A percentile compares a stretch with the other conserved stretches of the same genome.
Conservation (phyloP, 2,888 invertebrate genomes). For the Beris morrisii region DNA sequence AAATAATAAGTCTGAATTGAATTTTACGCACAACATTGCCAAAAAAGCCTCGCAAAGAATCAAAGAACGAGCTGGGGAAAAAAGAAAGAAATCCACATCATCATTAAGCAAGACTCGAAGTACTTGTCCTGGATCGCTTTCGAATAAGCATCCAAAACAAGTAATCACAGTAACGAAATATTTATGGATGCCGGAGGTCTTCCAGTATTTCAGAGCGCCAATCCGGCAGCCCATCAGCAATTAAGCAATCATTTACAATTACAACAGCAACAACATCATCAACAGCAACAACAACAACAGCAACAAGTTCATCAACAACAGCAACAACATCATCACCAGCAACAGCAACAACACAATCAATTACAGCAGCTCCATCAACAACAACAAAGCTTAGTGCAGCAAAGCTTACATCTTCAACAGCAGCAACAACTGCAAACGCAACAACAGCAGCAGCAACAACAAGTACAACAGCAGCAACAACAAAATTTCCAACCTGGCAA, state of each 20-base stretch:
- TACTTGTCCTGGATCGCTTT: constrained; percentile 41
- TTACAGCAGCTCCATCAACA: constrained; percentile 55
- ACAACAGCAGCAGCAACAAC: constrained; percentile 44
- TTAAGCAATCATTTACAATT: constrained; percentile 37
- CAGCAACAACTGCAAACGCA: constrained; percentile 44
- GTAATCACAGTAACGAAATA: constrained; percentile 48
- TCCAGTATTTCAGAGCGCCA: constrained; percentile 58
- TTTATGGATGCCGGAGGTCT: constrained; percentile 59
- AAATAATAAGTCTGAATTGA: too few species aligned
- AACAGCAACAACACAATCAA: constrained; percentile 62
- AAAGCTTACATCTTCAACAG: constrained; percentile 40
- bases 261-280: constrained; percentile 50
- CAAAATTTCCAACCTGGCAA: constrained; percentile 56
- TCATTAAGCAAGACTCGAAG: not conserved
- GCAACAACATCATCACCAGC: constrained; percentile 52
- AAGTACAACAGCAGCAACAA: constrained; percentile 44
- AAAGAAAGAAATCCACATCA: not conserved
- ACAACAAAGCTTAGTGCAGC: constrained; percentile 44
- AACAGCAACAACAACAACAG: constrained; percentile 55
- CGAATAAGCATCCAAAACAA: constrained; percentile 43
- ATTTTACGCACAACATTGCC: too few species aligned
- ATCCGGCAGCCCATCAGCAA: constrained; percentile 53
- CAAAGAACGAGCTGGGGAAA: not conserved
- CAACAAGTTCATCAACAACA: constrained; percentile 56
- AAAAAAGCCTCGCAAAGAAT: constrained; percentile 4